Evolutionary conservation across 1,140 invertebrate genomes (phyloP).

Genomic region (Bombus superbus): DNA sequence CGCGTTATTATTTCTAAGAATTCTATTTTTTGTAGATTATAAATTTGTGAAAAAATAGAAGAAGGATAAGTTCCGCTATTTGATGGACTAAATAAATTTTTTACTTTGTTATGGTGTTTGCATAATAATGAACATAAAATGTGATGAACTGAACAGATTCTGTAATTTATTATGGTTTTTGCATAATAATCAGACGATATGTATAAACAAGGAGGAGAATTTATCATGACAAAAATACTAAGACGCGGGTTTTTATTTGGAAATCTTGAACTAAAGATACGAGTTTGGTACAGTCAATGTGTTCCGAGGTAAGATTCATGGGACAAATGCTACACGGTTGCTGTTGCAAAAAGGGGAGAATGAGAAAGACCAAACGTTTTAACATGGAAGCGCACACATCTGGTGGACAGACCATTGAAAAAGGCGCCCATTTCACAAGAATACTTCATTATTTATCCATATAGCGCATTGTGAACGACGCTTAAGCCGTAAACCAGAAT

Average conservation of each 20-base stretch:
- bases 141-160: too few relatives aligned
- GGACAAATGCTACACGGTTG: not conserved
- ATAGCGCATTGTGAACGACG: constrained; percentile 17
- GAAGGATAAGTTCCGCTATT: too few relatives aligned
- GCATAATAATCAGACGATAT: too few relatives aligned
- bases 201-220: not conserved
- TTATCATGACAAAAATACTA: not conserved
- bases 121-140: too few relatives aligned
- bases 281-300: not conserved
- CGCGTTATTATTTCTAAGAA: not conserved
- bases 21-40: not conserved
- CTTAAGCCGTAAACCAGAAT: constrained; percentile 23
- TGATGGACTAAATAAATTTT: too few relatives aligned
- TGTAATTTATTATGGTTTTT: too few relatives aligned
- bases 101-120: too few relatives aligned
- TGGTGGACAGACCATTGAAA: constrained; percentile 58
- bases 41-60: not conserved
- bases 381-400: constrained; percentile 47
- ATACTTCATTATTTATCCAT: constrained; percentile 54
- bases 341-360: not conserved
- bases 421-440: constrained; percentile 42
- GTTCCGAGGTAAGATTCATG: not conserved
- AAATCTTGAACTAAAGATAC: not conserved
- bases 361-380: constrained; percentile 1
- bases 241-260: not conserved